These are phyloP conservation scores for Tiliacea aurago DNA, from an alignment of 2,888 invertebrate genomes.

Conservation along the genomic window DNA sequence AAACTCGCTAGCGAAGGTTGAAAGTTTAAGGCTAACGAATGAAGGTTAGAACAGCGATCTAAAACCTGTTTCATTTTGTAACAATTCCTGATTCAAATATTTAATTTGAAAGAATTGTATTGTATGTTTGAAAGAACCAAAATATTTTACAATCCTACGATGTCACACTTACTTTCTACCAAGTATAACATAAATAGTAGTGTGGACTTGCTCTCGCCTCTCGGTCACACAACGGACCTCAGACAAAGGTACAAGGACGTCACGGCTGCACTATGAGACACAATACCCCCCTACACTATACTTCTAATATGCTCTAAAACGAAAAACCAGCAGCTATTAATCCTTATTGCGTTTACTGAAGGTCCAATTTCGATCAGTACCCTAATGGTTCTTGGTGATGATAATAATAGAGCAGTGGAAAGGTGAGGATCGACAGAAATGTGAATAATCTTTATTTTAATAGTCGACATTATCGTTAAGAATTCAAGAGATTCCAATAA, in stretches of 20 bases:
- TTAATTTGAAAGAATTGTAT: not conserved
- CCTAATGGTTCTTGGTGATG: not conserved
- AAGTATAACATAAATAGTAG: slow-evolving; percentile 20
- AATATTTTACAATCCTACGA: not conserved
- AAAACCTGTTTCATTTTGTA: slow-evolving; percentile 14
- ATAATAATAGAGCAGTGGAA: slow-evolving; percentile 32
- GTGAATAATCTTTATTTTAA: slow-evolving; percentile 13
- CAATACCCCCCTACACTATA: slow-evolving; percentile 65
- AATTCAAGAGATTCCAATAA: not conserved
- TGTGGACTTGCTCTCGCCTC: slow-evolving; percentile 50
- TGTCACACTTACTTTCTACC: slow-evolving; percentile 13
- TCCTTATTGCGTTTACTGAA: slow-evolving; percentile 28
- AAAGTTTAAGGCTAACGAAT: slow-evolving; percentile 40
- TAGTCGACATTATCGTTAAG: slow-evolving; percentile 1
- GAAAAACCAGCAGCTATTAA: not conserved
- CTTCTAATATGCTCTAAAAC: slow-evolving; percentile 22
- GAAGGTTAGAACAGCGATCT: slow-evolving; percentile 31
- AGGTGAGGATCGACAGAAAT: slow-evolving; percentile 27
- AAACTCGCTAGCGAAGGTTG: slow-evolving; percentile 27
- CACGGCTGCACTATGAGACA: slow-evolving; percentile 73
- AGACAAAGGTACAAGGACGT: slow-evolving; percentile 82
- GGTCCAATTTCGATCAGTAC: slow-evolving; percentile 18
- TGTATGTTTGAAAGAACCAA: not conserved
- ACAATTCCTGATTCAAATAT: not conserved
- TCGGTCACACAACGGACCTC: slow-evolving; percentile 62